phyloP scores from a whole-genome alignment of 2,888 invertebrate species.

The Arctia plantaginis region DNA sequence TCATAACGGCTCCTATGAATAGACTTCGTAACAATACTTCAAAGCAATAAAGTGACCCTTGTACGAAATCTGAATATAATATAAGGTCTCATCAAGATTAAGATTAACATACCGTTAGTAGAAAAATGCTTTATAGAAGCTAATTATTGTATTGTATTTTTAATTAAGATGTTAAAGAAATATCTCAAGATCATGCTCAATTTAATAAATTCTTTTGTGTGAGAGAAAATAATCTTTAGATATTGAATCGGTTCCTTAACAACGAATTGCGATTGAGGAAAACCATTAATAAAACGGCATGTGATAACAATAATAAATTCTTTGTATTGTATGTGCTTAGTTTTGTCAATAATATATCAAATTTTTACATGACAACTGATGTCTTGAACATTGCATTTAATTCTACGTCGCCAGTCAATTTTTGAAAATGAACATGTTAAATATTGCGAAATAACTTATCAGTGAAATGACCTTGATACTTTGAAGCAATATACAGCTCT shows the following conservation, averaged over 20 bases:
- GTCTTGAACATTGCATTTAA: not conserved
- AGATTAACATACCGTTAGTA: conserved; percentile 43
- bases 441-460: not conserved
- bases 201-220: not conserved
- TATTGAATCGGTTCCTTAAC: not conserved
- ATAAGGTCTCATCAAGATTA: conserved; percentile 36
- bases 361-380: not conserved
- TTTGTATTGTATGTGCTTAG: not conserved
- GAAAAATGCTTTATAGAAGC: conserved; percentile 61
- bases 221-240: not conserved
- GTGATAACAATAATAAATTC: not conserved
- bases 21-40: conserved; percentile 28
- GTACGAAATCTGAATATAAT: conserved; percentile 41
- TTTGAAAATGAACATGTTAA: not conserved
- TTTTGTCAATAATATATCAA: not conserved
- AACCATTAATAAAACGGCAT: not conserved
- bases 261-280: not conserved
- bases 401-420: not conserved
- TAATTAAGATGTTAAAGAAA: conserved; percentile 18
- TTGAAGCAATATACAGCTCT: not conserved
- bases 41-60: conserved; percentile 41
- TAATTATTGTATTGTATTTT: conserved; percentile 56
- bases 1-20: conserved; percentile 14
- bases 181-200: not conserved
- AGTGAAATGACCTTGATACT: not conserved